These are phyloP conservation scores for Netta rufina DNA, from an alignment of 2,797 vertebrate species.

Conservation along the genomic window DNA sequence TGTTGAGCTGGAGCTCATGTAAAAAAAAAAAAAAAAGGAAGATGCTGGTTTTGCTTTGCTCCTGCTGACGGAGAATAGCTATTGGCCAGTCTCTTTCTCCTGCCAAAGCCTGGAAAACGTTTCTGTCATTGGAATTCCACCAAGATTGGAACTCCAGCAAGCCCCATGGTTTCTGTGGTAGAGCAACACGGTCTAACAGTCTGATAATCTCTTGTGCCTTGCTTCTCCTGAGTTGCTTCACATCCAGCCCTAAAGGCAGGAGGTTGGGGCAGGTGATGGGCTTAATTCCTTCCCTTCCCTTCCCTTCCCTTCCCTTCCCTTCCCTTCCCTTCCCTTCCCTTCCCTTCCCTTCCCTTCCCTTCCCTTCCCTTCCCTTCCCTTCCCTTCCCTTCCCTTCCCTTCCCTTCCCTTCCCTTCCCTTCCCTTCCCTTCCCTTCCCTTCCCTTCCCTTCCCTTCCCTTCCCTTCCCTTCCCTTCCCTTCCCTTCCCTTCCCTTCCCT, in stretches of 20 bases:
- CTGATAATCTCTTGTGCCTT: not conserved
- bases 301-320: too few relatives aligned
- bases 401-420: too few relatives aligned
- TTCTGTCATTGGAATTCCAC: conserved; percentile 19
- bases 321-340: too few relatives aligned
- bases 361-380: too few relatives aligned
- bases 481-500: not conserved
- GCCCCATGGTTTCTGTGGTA: not conserved
- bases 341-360: too few relatives aligned
- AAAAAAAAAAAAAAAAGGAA: conserved; percentile 30
- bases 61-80: conserved; percentile 11
- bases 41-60: conserved; percentile 41
- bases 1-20: conserved; percentile 15
- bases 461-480: too few relatives aligned
- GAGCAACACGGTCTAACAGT: not conserved
- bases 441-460: too few relatives aligned
- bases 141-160: not conserved
- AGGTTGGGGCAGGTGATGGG: not conserved
- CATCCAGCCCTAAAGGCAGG: not conserved
- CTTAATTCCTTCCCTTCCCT: not conserved
- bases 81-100: not conserved
- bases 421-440: too few relatives aligned
- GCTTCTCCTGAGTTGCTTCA: not conserved
- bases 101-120: conserved; percentile 2
- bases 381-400: too few relatives aligned